Base-by-base conservation (phyloP, 2,113 vertebrate species). In the Antechinus flavipes region DNA sequence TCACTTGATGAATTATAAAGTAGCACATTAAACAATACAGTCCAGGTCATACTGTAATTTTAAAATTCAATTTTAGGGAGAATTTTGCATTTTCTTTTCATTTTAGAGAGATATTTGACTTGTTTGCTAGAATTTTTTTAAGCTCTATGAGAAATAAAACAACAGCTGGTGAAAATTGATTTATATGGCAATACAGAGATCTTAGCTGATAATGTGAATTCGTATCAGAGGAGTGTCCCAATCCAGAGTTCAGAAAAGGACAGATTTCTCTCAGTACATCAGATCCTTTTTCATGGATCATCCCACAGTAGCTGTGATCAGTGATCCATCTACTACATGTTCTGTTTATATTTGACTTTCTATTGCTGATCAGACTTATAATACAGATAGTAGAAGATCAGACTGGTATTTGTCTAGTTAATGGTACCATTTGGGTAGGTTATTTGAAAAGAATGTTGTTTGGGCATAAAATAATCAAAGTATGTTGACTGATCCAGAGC, bases 101-200 rank as follows among this genome's bases (percentile, higher is more conserved):
- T 91, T 76, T 27, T 94, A 56, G 53, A 91, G 25, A 55, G 35
- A 90, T 94, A 95, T 90, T 90, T 90, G 49, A 95, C 89, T 92
- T 54, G 27, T 94, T 97, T 76, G 84, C 30, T 54, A 93, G 95
- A 76, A 94, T 22, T 95, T 42, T 84, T 89, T 95, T 95, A 93
- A 91, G 90, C 7, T 23, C 27, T 92, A 68, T 91, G 90, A 50
- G 84, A 55, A 89, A 56, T 90, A n/a, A 55, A 54, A 42, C 90
- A 92, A 95, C 95, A 98, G 94, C 95, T 97, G 35, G n/a, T 94
- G 50, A 68, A 96, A 84, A 93, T 95, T 96, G 93, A 94, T 96
- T 96, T 96, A 53, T 90, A 90, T n/a, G 91, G 95, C 94, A 94
- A 89, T n/a, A 8, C 5, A 19, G 54, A 90, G 93, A 90, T 55